Base-by-base conservation (phyloP, 2,797 vertebrate species). In the Mionectes olivaceus region DNA sequence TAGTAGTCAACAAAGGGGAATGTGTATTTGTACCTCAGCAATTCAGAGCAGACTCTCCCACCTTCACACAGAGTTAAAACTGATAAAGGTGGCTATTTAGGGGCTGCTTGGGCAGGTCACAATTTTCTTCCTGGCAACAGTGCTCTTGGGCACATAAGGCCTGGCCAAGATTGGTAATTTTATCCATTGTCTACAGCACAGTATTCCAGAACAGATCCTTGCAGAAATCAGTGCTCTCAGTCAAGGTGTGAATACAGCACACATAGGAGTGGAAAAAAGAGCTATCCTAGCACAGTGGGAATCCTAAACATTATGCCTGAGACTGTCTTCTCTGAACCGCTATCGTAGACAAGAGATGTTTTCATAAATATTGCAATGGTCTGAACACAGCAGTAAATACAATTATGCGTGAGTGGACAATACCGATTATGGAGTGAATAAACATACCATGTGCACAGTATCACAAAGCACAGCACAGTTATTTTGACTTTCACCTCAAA, bases 391-490 rank as follows among this genome's bases (percentile, higher is more conserved):
- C 83, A 94, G 79, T 84, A 90, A 94, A 47, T 95, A 87, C 78
- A 96, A 32, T 95, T 90, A 94, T 93, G 89, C 33, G 7, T 60
- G 92, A 61, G 73, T 78, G 79, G 84, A 97, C 83, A 93, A 79
- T 83, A 96, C 77, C 47, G 2, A 96, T 93, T 97, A 97, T 82
- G 80, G 95, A 97, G 91, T 97, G 89, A 71, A 94, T 93, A 96
- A 97, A 97, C 97, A 97, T 87, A 98, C 44, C 74, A 46, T 83
- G 89, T 96, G 89, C 91, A 94, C 84, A 93, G 93, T 82, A 94
- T 94, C 93, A 97, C 97, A 95, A 97, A 96, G 96, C 95, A 96
- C 94, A 94, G 93, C 94, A 98, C 97, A 97, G 96, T 83, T 96
- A 75, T 87, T 96, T 96, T 90, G 95, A 97, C 96, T 97, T 97